Conservation (phyloP, 2,888 invertebrate genomes). For the Meghimatium bilineatum region DNA sequence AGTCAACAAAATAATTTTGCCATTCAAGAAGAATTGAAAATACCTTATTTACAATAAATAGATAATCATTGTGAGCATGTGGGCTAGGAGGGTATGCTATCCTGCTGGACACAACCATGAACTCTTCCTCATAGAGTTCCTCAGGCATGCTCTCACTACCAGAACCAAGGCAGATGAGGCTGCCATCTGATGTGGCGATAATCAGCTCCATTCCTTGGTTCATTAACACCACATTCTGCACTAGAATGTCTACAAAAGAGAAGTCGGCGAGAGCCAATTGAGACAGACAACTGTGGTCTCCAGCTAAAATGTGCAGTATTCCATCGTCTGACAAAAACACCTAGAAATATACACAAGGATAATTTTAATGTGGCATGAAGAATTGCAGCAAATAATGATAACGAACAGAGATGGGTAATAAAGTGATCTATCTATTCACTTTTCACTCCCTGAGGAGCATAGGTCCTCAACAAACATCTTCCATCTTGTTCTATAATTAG, state of each 20-base stretch:
- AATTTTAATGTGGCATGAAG: not conserved
- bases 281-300: constrained; percentile 65
- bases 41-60: constrained; percentile 60
- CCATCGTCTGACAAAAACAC: constrained; percentile 70
- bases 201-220: constrained; percentile 68
- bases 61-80: constrained; percentile 61
- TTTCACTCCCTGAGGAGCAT: too few species aligned
- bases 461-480: too few species aligned
- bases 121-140: constrained; percentile 46
- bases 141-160: constrained; percentile 52
- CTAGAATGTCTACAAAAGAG: constrained; percentile 70
- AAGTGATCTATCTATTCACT: too few species aligned
- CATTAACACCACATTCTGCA: constrained; percentile 69
- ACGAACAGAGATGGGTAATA: too few species aligned
- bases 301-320: constrained; percentile 67
- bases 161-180: constrained; percentile 70
- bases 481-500: too few species aligned
- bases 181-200: constrained; percentile 72
- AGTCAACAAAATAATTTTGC: too few species aligned
- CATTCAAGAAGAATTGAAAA: too few species aligned
- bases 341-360: too few species aligned
- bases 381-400: not conserved
- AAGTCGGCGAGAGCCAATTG: constrained; percentile 69
- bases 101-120: not conserved
- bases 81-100: constrained; percentile 54